Evolutionary conservation across 2,888 invertebrate species (phyloP).

Genomic region (Lagria hirta): DNA sequence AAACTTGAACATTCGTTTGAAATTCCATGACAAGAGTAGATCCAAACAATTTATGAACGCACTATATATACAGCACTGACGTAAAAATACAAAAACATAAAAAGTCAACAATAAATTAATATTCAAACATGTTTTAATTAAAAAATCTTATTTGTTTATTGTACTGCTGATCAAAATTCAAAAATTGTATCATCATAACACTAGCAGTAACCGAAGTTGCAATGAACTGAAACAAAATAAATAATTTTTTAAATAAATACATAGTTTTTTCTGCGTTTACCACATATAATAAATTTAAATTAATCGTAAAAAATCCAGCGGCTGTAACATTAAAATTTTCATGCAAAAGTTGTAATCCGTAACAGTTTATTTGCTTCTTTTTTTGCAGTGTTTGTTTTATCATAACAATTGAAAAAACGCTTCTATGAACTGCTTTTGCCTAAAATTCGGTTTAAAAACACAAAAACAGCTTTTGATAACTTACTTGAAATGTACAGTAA

Average conservation of each 20-base stretch:
- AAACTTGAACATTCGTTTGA: too few species aligned
- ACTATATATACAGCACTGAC: neutral
- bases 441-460: too few species aligned
- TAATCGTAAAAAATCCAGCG: conserved; percentile 2
- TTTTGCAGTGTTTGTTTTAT: too few species aligned
- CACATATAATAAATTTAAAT: neutral
- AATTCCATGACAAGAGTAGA: too few species aligned
- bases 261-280: neutral
- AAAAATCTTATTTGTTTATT: conserved; percentile 1
- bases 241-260: neutral
- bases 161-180: conserved; percentile 1
- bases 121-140: conserved; percentile 1
- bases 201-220: neutral
- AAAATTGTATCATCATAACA: conserved; percentile 2
- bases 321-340: neutral
- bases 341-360: neutral
- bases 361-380: too few species aligned
- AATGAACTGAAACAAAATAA: conserved; percentile 2
- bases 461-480: too few species aligned
- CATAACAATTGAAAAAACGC: too few species aligned
- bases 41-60: too few species aligned
- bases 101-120: neutral
- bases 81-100: neutral
- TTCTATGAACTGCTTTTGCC: too few species aligned
- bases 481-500: too few species aligned